phyloP scores from a whole-genome alignment of 2,888 invertebrate species.

The Panopea generosa region DNA sequence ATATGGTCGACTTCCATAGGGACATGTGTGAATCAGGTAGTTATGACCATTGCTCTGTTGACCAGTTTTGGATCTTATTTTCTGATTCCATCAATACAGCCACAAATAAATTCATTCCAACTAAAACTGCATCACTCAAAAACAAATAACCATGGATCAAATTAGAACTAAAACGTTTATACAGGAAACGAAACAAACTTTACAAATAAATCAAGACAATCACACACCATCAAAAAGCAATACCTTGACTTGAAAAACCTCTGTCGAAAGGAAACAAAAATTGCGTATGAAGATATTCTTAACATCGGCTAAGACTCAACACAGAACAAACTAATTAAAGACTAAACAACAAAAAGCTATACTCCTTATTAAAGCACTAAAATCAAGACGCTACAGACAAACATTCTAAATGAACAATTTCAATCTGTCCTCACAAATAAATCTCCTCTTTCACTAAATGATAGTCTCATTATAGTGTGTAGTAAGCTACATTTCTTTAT shows the following conservation, averaged over 20 bases:
- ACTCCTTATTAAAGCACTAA: slow-evolving; percentile 29
- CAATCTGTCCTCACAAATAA: no score
- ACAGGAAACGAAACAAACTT: slow-evolving; percentile 19
- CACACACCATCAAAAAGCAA: background rate
- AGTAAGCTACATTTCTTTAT: no score
- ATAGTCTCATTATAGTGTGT: no score
- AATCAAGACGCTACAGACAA: slow-evolving; percentile 26
- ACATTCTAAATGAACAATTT: no score
- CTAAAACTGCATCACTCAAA: slow-evolving; percentile 25
- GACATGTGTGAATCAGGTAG: background rate
- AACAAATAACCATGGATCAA: slow-evolving; percentile 31
- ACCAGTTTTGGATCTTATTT: slow-evolving; percentile 2
- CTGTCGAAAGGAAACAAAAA: slow-evolving; percentile 15
- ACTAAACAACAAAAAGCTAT: slow-evolving; percentile 31
- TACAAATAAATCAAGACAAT: background rate
- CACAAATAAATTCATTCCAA: slow-evolving; percentile 8
- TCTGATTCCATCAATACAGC: background rate
- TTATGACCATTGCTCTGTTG: background rate
- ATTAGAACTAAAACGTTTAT: slow-evolving; percentile 12
- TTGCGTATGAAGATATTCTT: slow-evolving; percentile 27
- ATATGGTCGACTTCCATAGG: slow-evolving; percentile 22
- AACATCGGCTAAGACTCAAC: slow-evolving; percentile 3
- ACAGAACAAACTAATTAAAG: background rate
- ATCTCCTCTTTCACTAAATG: no score
- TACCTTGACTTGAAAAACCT: slow-evolving; percentile 12